phyloP scores from a whole-genome alignment of 2,797 vertebrate genomes.

The Hafferia zeledoni region DNA sequence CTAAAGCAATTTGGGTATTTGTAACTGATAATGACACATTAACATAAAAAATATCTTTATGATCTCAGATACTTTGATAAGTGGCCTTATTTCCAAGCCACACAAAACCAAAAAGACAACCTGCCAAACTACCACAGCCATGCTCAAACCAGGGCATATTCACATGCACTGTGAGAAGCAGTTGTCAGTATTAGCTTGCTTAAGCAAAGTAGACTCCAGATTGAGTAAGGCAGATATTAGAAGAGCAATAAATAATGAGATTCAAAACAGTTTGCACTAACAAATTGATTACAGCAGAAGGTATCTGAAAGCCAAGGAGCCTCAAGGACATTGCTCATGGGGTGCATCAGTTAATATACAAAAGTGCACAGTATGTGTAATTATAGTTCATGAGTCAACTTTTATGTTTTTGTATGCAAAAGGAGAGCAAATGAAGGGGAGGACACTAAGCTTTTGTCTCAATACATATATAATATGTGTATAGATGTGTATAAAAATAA shows the following conservation, averaged over 20 bases:
- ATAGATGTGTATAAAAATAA: neutral
- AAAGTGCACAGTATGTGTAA: neutral
- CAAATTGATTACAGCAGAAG: conserved; percentile 3
- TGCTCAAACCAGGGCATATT: no score
- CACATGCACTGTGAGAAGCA: neutral
- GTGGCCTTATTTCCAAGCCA: neutral
- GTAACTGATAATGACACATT: neutral
- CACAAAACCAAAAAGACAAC: neutral
- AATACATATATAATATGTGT: neutral
- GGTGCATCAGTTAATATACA: neutral
- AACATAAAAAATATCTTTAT: neutral
- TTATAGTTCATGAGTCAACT: neutral
- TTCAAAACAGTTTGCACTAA: conserved; percentile 14
- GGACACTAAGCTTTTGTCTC: neutral
- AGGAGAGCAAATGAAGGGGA: neutral
- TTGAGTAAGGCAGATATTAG: neutral
- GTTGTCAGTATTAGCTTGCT: neutral
- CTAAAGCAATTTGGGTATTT: neutral
- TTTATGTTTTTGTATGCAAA: neutral
- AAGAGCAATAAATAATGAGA: neutral
- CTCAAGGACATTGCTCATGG: neutral
- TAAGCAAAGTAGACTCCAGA: neutral
- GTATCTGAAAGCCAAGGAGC: neutral
- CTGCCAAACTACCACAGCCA: accelerated
- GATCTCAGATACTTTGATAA: neutral